A percentile compares a stretch with the other conserved stretches of the same genome.
Conservation (phyloP, 2,113 vertebrate genomes). For the Psilopsiagon aurifrons region DNA sequence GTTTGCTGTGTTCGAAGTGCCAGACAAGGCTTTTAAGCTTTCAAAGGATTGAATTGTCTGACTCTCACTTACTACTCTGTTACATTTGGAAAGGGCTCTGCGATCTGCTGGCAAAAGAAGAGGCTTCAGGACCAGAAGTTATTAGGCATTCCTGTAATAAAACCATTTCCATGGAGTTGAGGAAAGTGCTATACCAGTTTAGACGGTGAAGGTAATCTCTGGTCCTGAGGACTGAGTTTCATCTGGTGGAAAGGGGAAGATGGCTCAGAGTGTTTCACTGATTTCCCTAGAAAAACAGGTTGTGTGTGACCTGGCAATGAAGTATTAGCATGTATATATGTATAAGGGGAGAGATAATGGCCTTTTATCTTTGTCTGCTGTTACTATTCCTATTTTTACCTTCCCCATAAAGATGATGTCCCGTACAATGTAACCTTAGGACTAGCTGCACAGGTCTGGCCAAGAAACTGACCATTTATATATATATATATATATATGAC, state of each 20-base stretch:
- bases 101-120: background rate
- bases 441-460: background rate
- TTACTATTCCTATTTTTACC: background rate
- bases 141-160: background rate
- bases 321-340: background rate
- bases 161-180: background rate
- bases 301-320: background rate
- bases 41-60: background rate
- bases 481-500: background rate
- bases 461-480: background rate
- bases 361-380: background rate
- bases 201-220: background rate
- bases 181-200: accelerated
- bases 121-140: accelerated
- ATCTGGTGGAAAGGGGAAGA: background rate
- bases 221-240: background rate
- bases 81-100: background rate
- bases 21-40: background rate
- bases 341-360: background rate
- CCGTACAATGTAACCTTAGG: accelerated
- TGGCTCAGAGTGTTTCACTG: background rate
- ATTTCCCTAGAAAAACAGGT: background rate
- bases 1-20: background rate
- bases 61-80: background rate
- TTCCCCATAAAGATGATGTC: background rate